These are phyloP conservation scores for Tetranychus truncatus DNA, from an alignment of 2,888 invertebrate genomes.

Conservation along the genomic window DNA sequence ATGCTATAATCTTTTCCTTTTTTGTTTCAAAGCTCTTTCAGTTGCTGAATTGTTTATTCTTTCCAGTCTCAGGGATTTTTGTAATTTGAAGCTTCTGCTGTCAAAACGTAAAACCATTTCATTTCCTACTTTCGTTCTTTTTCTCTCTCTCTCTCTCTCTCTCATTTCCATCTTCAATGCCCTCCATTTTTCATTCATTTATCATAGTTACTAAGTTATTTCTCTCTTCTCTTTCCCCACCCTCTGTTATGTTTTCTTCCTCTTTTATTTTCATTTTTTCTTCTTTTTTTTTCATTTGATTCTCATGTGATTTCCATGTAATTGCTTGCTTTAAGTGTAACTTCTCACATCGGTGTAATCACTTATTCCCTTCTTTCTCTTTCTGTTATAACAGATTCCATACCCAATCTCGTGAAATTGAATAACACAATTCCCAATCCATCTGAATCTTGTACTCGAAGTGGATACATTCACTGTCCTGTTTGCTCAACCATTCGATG, in stretches of 20 bases:
- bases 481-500: slow-evolving; percentile 16
- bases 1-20: no score
- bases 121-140: background rate
- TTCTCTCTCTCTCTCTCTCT: background rate
- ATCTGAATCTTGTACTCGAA: slow-evolving; percentile 15
- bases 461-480: slow-evolving; percentile 20
- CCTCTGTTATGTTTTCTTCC: background rate
- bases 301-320: background rate
- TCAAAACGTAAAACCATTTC: background rate
- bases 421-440: slow-evolving; percentile 7
- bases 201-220: background rate
- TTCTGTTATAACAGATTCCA: no score
- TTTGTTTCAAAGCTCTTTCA: no score
- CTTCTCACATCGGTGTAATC: no score
- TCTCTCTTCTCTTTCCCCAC: slow-evolving; percentile 2
- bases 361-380: no score
- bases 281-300: background rate
- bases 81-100: no score
- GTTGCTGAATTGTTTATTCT: no score
- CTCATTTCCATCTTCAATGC: background rate
- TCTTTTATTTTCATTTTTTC: background rate
- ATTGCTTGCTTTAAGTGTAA: background rate
- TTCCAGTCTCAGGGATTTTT: no score
- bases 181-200: background rate
- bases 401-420: background rate